Percentiles rank a stretch among this genome's conserved stretches.
phyloP scores from a whole-genome alignment of 2,113 vertebrate genomes.

The Talpa occidentalis region DNA sequence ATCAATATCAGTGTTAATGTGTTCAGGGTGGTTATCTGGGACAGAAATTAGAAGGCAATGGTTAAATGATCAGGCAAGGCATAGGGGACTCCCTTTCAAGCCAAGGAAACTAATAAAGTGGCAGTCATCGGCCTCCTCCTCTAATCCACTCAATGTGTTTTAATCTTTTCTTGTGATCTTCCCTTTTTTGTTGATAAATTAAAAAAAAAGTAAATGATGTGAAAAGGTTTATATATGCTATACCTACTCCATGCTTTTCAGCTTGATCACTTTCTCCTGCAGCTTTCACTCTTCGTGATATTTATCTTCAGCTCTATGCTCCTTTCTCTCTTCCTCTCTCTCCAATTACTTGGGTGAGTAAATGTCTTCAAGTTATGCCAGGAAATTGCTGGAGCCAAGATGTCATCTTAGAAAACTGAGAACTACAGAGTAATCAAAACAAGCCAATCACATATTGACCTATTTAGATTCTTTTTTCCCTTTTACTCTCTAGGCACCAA shows the following conservation, averaged over 20 bases:
- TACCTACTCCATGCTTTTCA: background rate
- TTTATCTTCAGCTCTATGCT: background rate
- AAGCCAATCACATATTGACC: constrained; percentile 52
- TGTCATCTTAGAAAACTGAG: constrained; percentile 17
- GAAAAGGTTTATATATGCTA: background rate
- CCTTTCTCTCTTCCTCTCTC: background rate
- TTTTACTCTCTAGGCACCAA: constrained; percentile 51
- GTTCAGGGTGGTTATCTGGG: background rate
- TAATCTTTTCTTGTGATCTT: background rate
- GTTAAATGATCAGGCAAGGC: constrained; percentile 13
- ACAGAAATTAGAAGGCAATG: constrained; percentile 59
- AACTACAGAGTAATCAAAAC: constrained; percentile 54
- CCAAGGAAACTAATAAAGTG: constrained; percentile 3
- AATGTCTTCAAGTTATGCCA: constrained; percentile 39
- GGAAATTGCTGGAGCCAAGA: constrained; percentile 50
- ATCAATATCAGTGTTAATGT: background rate
- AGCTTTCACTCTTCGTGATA: background rate
- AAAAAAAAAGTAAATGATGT: background rate
- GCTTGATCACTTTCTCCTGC: background rate
- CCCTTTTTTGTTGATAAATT: constrained; percentile 9
- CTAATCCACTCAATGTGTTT: background rate
- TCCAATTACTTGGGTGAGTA: constrained; percentile 8
- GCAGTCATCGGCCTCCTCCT: background rate
- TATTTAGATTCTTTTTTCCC: constrained; percentile 3
- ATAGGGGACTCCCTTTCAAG: background rate